phyloP scores from a whole-genome alignment of 2,888 invertebrate species.

The Cataglyphis albicans region DNA sequence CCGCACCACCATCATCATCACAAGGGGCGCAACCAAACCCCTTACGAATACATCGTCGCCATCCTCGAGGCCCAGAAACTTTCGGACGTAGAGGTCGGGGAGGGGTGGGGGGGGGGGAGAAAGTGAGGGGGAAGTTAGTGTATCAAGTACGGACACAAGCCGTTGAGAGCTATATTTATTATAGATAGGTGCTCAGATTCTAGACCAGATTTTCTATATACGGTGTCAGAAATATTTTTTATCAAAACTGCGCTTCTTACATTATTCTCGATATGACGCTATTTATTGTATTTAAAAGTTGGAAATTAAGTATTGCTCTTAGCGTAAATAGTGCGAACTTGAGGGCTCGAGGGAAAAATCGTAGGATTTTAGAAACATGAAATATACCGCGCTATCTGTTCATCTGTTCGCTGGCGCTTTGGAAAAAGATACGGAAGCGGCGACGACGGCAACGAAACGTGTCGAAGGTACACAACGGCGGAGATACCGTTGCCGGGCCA shows the following conservation, averaged over 20 bases:
- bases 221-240: background rate
- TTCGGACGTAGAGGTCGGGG: slow-evolving; percentile 44
- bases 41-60: slow-evolving; percentile 60
- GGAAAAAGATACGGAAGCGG: slow-evolving; percentile 59
- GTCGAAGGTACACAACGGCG: slow-evolving; percentile 71
- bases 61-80: slow-evolving; percentile 66
- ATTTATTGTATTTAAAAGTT: background rate
- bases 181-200: background rate
- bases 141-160: slow-evolving; percentile 36
- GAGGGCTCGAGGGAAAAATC: slow-evolving; percentile 18
- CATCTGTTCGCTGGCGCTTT: slow-evolving; percentile 47
- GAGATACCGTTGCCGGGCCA: slow-evolving; percentile 77
- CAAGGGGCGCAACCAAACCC: slow-evolving; percentile 51
- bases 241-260: background rate
- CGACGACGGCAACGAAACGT: slow-evolving; percentile 46
- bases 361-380: background rate
- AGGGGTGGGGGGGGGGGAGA: background rate
- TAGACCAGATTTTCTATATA: slow-evolving; percentile 3
- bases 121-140: background rate
- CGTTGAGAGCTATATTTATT: slow-evolving; percentile 18
- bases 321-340: background rate
- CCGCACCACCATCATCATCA: slow-evolving; percentile 42
- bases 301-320: background rate
- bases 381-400: slow-evolving; percentile 52
- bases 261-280: background rate